These are phyloP conservation scores for Hirtodrosophila histrioides DNA, from an alignment of 2,888 invertebrate species.

Conservation along the genomic window DNA sequence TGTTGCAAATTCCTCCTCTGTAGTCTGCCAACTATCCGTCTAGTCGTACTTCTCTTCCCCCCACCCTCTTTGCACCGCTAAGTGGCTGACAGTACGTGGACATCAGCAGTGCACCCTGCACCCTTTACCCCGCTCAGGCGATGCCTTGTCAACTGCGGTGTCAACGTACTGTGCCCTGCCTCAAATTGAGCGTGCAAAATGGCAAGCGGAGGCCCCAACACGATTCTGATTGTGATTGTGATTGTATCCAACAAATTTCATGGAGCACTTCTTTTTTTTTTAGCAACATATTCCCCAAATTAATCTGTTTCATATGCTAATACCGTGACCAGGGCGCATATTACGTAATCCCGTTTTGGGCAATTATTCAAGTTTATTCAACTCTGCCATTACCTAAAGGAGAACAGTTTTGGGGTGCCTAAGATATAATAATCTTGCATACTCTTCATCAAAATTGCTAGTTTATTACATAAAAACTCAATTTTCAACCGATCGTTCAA, in stretches of 20 bases:
- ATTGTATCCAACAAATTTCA: too few species aligned
- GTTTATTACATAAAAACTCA: too few species aligned
- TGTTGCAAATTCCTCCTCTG: constrained; percentile 51
- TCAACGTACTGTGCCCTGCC: constrained; percentile 56
- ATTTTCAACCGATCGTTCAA: too few species aligned
- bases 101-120: constrained; percentile 13
- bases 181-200: constrained; percentile 78
- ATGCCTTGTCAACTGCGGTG: constrained; percentile 43
- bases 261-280: not conserved
- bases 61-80: not conserved
- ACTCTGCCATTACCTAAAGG: constrained; percentile 19
- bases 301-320: constrained; percentile 52
- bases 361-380: constrained; percentile 37
- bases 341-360: constrained; percentile 33
- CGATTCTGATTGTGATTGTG: not conserved
- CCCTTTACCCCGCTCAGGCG: constrained; percentile 26
- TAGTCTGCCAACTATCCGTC: constrained; percentile 22
- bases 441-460: too few species aligned
- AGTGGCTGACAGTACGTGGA: constrained; percentile 8
- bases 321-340: constrained; percentile 38
- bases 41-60: constrained; percentile 18
- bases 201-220: constrained; percentile 28
- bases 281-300: constrained; percentile 41
- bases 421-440: too few species aligned
- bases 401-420: too few species aligned